These are phyloP conservation scores for Hydrocynus forskahlii DNA, from an alignment of 2,797 vertebrate species.

Conservation along the genomic window DNA sequence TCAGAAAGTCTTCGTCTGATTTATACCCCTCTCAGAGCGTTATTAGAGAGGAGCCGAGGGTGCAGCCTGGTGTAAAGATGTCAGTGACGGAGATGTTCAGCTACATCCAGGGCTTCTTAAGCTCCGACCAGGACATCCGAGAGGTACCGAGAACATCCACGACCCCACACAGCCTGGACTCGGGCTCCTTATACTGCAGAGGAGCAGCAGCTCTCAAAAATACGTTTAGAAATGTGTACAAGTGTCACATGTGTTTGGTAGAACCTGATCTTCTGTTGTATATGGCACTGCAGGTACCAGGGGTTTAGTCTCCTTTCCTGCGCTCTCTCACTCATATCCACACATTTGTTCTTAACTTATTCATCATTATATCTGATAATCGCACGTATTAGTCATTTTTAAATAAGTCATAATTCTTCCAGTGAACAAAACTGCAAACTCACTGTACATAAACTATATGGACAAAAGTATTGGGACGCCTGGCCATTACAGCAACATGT, in stretches of 20 bases:
- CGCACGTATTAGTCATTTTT: too few species aligned
- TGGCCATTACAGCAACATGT: too few species aligned
- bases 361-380: too few species aligned
- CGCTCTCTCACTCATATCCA: neutral
- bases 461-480: too few species aligned
- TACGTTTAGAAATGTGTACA: neutral
- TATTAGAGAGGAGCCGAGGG: neutral
- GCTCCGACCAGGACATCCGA: constrained; percentile 91
- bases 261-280: neutral
- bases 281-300: neutral
- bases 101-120: constrained; percentile 88
- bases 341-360: too few species aligned
- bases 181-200: too few species aligned
- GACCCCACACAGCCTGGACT: too few species aligned
- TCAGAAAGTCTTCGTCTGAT: neutral
- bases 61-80: constrained; percentile 71
- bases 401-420: too few species aligned
- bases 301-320: neutral
- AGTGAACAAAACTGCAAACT: too few species aligned
- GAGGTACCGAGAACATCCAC: constrained; percentile 78
- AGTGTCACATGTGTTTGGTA: neutral
- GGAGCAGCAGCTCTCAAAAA: neutral
- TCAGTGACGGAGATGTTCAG: constrained; percentile 94
- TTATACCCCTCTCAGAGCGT: neutral
- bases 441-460: too few species aligned